These are phyloP conservation scores for Ectobius pallidus DNA, from an alignment of 2,888 invertebrate genomes.

Conservation along the genomic window DNA sequence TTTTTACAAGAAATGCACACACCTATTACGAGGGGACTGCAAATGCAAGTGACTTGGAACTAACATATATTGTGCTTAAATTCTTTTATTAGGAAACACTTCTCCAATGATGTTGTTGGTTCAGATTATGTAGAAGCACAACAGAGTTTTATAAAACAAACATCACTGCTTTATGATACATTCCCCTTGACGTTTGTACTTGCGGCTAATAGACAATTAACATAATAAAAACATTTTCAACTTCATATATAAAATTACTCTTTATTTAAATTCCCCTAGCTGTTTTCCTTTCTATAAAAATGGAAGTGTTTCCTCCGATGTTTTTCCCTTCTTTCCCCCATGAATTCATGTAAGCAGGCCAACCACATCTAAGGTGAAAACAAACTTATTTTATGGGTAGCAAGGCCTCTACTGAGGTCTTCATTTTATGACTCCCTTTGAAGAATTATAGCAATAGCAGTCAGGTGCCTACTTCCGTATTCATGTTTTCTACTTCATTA, in stretches of 20 bases:
- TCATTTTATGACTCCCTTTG: not conserved
- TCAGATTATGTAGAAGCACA: too few species aligned
- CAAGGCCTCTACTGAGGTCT: not conserved
- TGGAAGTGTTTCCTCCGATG: not conserved
- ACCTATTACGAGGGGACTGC: too few species aligned
- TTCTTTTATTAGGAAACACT: not conserved
- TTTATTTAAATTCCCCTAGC: not conserved
- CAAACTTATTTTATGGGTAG: not conserved
- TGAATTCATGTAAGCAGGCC: slow-evolving; percentile 3
- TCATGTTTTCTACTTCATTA: not conserved
- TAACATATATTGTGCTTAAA: not conserved
- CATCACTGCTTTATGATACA: not conserved
- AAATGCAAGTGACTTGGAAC: not conserved
- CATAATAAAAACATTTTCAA: slow-evolving; percentile 28
- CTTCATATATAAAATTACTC: slow-evolving; percentile 22
- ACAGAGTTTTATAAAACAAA: not conserved
- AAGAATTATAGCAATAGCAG: not conserved
- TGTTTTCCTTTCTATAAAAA: slow-evolving; percentile 7
- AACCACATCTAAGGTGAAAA: not conserved
- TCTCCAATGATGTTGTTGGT: not conserved
- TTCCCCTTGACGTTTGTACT: slow-evolving; percentile 7
- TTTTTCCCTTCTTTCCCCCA: not conserved
- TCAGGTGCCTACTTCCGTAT: slow-evolving; percentile 28
- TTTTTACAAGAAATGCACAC: not conserved
- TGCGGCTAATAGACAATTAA: slow-evolving; percentile 29